phyloP scores from a whole-genome alignment of 2,113 vertebrate genomes.

The Grallaria varia region DNA sequence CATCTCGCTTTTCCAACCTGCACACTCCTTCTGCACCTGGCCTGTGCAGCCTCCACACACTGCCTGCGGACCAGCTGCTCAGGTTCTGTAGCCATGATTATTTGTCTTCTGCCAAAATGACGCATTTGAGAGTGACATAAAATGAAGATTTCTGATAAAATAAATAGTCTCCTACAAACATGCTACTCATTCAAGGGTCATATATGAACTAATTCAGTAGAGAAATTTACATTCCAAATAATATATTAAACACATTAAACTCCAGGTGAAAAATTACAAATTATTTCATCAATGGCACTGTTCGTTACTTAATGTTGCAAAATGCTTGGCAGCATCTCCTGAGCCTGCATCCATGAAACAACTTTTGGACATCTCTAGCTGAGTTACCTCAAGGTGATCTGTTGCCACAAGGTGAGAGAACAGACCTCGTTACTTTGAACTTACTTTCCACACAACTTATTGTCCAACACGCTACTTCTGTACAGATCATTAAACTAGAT shows the following conservation, averaged over 20 bases:
- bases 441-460: background rate
- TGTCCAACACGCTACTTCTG: background rate
- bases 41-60: rapidly evolving
- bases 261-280: background rate
- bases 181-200: background rate
- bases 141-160: background rate
- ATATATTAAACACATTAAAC: background rate
- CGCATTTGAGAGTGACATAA: background rate
- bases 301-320: background rate
- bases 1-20: background rate
- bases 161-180: background rate
- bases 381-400: background rate
- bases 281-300: background rate
- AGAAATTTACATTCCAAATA: background rate
- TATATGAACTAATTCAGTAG: background rate
- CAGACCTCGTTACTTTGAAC: background rate
- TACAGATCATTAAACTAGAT: background rate
- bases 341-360: background rate
- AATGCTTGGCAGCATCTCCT: background rate
- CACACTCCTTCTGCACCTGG: background rate
- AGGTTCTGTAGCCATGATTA: rapidly evolving
- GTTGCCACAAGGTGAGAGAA: background rate
- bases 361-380: background rate
- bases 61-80: background rate
- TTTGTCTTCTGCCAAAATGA: background rate